Evolutionary conservation across 2,888 invertebrate genomes (phyloP), one percentile per base, ranked within the genome.

Genomic region (Pollenia amentaria): DNA sequence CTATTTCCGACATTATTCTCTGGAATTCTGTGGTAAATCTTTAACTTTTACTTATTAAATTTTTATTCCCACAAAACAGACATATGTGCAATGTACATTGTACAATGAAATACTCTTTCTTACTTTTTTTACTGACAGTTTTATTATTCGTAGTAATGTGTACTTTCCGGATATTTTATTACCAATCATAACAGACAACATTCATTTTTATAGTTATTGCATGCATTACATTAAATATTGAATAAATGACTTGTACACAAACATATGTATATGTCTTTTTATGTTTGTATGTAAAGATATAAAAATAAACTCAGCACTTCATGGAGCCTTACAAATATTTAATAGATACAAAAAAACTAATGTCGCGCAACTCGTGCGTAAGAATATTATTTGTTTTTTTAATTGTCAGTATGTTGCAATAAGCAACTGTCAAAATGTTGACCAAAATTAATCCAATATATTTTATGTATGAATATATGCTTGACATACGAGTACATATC

Each of bases 201-300:
- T 84, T 78, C 29, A 67, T 78, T 78, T 84, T 84, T 78, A 84
- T 73, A 44, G 72, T 78, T 84, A 78, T 78, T 53, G 46, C 70
- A 48, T 53, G 53, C 70, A 57, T 77, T 16, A 78, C 77, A 44
- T 81, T 65, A 73, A 73, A 84, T 53, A 48, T 53, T 38, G 14
- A 38, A n/a, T 64, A 7, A 21, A 81, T 53, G 44, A 29, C 7
- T 46, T 69, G 16, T 16, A 2, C n/a, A 67, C 12, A 64, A 16
- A 48, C 0, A n/a, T 11, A 16, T 51, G 3, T 12, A 21, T n/a
- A 2, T n/a, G 29, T 11, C 2, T 21, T 29, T 29, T 29, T 29
- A 29, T 29, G 29, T 29, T 29, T 29, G 29, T 29, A 6, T 29
- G 29, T 29, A 29, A 29, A 29, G 3, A 29, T 29, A 29, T 29